phyloP scores from a whole-genome alignment of 2,888 invertebrate species.

The Chesias legatella region DNA sequence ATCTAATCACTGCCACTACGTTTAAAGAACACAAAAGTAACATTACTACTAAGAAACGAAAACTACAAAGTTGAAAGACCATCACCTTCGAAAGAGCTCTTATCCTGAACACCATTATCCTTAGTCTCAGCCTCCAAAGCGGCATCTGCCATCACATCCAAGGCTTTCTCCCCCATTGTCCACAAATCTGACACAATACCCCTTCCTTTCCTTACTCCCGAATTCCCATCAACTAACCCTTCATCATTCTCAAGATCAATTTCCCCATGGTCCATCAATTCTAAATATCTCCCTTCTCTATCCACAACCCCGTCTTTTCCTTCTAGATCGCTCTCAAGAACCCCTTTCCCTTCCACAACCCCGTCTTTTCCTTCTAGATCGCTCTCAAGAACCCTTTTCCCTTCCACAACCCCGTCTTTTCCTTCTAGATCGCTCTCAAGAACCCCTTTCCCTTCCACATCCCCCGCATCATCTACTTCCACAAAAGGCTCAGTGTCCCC shows the following conservation, averaged over 20 bases:
- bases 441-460: not conserved
- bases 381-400: conserved; percentile 3
- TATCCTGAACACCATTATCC: conserved; percentile 61
- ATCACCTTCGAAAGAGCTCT: conserved; percentile 62
- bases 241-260: conserved; percentile 9
- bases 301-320: not conserved
- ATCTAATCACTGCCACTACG: no score
- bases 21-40: no score
- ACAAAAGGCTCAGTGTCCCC: conserved; percentile 35
- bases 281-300: not conserved
- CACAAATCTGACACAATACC: conserved; percentile 53
- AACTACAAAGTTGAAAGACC: conserved; percentile 31
- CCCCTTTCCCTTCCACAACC: not conserved
- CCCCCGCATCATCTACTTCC: not conserved
- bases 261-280: not conserved
- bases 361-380: not conserved
- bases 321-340: conserved; percentile 7
- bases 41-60: not conserved
- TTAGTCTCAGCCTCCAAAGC: conserved; percentile 54
- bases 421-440: not conserved
- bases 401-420: not conserved
- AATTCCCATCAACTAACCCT: conserved; percentile 15
- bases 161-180: conserved; percentile 54
- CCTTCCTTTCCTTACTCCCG: conserved; percentile 30
- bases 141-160: conserved; percentile 62